A percentile compares a stretch with the other conserved stretches of the same genome.
These are phyloP conservation scores for Petaurus breviceps DNA, from an alignment of 2,113 vertebrate genomes.

Conservation along the genomic window DNA sequence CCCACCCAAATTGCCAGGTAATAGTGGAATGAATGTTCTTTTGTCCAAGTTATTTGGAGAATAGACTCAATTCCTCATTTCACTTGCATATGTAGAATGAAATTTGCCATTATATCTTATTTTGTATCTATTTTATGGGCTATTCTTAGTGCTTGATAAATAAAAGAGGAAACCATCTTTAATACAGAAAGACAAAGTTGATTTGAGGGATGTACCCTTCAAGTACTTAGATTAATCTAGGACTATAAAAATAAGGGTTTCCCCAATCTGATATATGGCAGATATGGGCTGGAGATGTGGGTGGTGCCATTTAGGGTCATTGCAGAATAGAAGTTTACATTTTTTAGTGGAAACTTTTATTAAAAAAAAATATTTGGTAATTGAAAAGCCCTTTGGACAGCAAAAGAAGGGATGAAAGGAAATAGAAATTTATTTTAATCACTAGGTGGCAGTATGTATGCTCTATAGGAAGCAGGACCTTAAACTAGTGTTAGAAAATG, in stretches of 20 bases:
- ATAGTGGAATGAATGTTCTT: background rate
- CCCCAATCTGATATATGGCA: slow-evolving; percentile 23
- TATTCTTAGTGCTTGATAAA: slow-evolving; percentile 10
- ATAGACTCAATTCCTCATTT: background rate
- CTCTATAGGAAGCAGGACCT: background rate
- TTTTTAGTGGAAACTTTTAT: background rate
- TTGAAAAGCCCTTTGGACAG: background rate
- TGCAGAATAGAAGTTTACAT: background rate
- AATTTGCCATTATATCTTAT: background rate
- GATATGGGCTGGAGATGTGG: background rate
- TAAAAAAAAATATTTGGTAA: background rate
- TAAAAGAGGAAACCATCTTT: background rate
- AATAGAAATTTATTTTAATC: slow-evolving; percentile 52
- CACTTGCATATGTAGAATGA: background rate
- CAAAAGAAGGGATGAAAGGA: slow-evolving; percentile 2
- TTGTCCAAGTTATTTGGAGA: background rate
- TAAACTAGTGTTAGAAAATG: background rate
- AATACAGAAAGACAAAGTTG: slow-evolving; percentile 13
- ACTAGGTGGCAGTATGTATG: slow-evolving; percentile 69
- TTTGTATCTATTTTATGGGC: slow-evolving; percentile 24
- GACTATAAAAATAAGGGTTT: background rate
- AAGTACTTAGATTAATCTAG: slow-evolving; percentile 29
- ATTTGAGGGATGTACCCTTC: slow-evolving; percentile 38
- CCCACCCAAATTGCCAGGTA: background rate
- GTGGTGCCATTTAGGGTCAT: background rate